phyloP scores from a whole-genome alignment of 1,140 invertebrate genomes.

The Lepidurus couesii region DNA sequence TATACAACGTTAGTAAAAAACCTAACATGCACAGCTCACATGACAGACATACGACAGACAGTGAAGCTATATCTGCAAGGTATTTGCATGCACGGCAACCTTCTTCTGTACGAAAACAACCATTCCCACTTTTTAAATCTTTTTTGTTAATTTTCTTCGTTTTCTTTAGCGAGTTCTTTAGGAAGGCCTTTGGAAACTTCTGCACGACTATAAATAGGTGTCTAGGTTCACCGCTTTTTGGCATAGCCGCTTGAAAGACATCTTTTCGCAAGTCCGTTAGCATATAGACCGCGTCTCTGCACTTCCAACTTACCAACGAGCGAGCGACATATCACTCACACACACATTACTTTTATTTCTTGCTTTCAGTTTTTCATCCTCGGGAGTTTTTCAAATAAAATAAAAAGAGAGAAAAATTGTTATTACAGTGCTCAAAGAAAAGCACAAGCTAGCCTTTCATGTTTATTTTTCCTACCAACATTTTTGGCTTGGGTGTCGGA shows the following conservation, averaged over 20 bases:
- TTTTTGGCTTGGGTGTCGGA: constrained; percentile 18
- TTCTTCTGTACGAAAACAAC: too few species aligned
- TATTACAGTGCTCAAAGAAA: constrained; percentile 5
- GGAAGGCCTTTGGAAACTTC: not conserved
- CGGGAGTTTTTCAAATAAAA: not conserved
- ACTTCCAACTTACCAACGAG: not conserved
- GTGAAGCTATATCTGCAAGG: too few species aligned
- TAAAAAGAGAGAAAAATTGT: constrained; percentile 4
- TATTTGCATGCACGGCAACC: too few species aligned
- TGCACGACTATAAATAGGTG: not conserved
- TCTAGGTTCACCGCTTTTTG: constrained; percentile 8
- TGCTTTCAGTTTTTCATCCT: not conserved
- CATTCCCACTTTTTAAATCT: too few species aligned
- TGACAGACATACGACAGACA: too few species aligned
- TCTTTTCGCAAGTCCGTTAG: constrained; percentile 5
- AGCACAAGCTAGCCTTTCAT: not conserved
- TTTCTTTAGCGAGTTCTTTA: not conserved
- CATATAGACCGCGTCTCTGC: not conserved
- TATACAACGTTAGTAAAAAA: too few species aligned
- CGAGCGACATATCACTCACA: too few species aligned
- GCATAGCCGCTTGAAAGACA: not conserved
- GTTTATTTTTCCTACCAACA: not conserved
- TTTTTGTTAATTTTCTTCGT: not conserved
- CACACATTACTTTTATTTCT: too few species aligned
- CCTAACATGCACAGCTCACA: too few species aligned